A percentile compares a stretch with the other conserved stretches of the same genome.
phyloP scores from a whole-genome alignment of 2,797 vertebrate genomes.

The Lophotriccus pileatus region DNA sequence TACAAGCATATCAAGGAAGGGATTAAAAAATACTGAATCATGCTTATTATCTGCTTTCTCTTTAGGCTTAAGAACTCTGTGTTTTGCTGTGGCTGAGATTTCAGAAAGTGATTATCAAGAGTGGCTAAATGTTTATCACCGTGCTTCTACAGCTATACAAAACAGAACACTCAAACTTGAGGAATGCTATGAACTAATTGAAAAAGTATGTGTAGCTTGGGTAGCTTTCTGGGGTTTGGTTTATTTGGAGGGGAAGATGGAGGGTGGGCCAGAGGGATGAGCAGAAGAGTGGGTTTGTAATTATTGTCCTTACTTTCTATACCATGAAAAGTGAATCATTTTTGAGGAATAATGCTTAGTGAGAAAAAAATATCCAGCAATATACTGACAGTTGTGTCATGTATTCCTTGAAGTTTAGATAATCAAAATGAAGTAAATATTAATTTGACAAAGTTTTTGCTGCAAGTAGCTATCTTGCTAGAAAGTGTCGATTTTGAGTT shows the following conservation, averaged over 20 bases:
- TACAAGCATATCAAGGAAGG: not conserved
- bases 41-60: not conserved
- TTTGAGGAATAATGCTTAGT: not conserved
- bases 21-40: not conserved
- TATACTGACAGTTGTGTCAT: not conserved
- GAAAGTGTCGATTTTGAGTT: not conserved
- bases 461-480: not conserved
- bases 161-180: constrained; percentile 93
- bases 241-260: fast-evolving
- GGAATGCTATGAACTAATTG: constrained; percentile 97
- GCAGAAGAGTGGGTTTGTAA: not conserved
- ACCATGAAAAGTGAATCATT: not conserved
- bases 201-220: constrained; percentile 82
- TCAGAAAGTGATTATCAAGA: constrained; percentile 90
- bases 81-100: constrained; percentile 92
- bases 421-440: not conserved
- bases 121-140: constrained; percentile 86
- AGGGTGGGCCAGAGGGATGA: not conserved
- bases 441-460: not conserved
- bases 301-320: not conserved
- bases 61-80: constrained; percentile 91
- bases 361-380: not conserved
- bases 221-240: not conserved
- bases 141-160: constrained; percentile 89
- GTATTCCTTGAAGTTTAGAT: not conserved